Percentiles rank a stretch among this genome's conserved stretches.
These are phyloP conservation scores for Molossus alvarezi DNA, from an alignment of 2,797 vertebrate genomes.

Conservation along the genomic window DNA sequence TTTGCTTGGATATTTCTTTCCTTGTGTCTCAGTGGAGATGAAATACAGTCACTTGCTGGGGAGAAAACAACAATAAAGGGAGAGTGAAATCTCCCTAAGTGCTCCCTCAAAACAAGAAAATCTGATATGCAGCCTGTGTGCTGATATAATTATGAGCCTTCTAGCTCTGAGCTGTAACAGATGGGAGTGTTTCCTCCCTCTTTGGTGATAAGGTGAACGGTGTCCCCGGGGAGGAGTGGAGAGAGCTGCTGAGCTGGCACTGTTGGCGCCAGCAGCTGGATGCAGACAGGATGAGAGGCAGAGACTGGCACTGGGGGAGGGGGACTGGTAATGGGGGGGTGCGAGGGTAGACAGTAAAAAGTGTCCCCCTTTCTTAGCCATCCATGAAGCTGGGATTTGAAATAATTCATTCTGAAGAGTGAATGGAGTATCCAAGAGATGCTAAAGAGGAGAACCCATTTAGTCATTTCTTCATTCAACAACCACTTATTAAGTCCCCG, in stretches of 20 bases:
- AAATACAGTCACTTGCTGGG: conserved; percentile 83
- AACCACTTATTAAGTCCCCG: neutral
- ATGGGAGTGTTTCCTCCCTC: conserved; percentile 85
- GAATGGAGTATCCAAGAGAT: neutral
- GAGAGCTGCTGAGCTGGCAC: conserved; percentile 86
- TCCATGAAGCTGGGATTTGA: neutral
- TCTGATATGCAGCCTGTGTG: conserved; percentile 82
- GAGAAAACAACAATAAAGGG: conserved; percentile 86
- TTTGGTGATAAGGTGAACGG: conserved; percentile 87
- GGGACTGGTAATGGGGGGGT: neutral
- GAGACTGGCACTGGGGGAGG: neutral
- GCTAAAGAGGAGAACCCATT: neutral
- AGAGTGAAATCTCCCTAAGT: conserved; percentile 85
- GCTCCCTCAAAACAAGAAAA: conserved; percentile 83
- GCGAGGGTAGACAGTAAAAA: neutral
- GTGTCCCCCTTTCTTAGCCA: neutral
- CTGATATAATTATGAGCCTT: conserved; percentile 76
- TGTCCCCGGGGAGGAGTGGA: conserved; percentile 84
- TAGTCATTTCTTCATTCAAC: neutral
- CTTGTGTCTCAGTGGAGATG: conserved; percentile 80
- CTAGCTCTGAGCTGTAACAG: conserved; percentile 86
- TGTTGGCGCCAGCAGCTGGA: conserved; percentile 83
- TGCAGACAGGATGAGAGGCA: conserved; percentile 61
- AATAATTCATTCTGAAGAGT: neutral
- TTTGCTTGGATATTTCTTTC: conserved; percentile 82